Evolutionary conservation across 2,888 invertebrate species (phyloP).

Genomic region (Dromius quadrimaculatus): DNA sequence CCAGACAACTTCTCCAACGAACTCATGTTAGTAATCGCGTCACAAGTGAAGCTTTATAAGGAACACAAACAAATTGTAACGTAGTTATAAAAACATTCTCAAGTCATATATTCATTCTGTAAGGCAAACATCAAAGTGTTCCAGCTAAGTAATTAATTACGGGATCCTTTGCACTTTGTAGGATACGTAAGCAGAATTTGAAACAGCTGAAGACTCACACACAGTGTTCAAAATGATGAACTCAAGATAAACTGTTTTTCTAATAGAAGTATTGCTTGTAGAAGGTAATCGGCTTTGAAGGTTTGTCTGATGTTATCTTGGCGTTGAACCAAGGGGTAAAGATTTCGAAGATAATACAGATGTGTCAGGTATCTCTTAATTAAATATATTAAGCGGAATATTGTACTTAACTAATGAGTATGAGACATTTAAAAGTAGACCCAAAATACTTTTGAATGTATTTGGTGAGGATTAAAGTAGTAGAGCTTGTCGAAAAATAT

Average conservation of each 20-base stretch:
- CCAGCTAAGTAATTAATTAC: conserved; percentile 49
- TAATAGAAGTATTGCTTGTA: conserved; percentile 4
- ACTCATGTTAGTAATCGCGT: no score
- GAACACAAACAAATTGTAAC: conserved; percentile 17
- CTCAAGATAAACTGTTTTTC: conserved; percentile 11
- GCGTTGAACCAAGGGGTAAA: not conserved
- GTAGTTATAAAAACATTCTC: conserved; percentile 29
- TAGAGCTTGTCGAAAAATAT: not conserved
- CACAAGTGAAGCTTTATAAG: no score
- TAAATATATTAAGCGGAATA: no score
- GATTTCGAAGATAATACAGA: not conserved
- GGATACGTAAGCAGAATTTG: conserved; percentile 35
- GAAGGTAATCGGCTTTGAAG: not conserved
- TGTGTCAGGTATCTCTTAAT: not conserved
- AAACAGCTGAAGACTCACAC: conserved; percentile 29
- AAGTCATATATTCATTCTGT: conserved; percentile 27
- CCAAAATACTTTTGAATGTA: no score
- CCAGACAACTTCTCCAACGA: no score
- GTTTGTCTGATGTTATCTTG: not conserved
- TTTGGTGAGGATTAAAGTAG: no score
- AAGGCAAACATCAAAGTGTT: conserved; percentile 41
- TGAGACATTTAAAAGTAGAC: no score
- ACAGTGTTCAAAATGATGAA: conserved; percentile 23
- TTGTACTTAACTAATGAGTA: no score
- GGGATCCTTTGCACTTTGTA: conserved; percentile 38